phyloP scores from a whole-genome alignment of 2,113 vertebrate genomes.

The Butorides virescens region DNA sequence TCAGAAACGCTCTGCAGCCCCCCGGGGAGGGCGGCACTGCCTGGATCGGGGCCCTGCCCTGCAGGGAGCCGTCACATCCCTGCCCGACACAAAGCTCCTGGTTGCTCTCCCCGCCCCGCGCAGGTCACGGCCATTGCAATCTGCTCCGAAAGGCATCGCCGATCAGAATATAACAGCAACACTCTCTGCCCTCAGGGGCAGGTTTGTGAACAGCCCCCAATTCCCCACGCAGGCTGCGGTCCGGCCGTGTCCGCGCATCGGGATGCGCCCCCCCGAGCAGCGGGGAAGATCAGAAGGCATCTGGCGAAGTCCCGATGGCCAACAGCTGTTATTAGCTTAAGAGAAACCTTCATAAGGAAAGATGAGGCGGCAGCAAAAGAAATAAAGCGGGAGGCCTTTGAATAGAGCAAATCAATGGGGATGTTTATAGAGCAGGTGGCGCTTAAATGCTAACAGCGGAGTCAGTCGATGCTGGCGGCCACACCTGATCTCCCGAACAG shows the following conservation, averaged over 20 bases:
- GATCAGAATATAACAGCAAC: background rate
- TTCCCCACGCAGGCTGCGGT: accelerated
- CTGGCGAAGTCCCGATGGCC: background rate
- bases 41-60: background rate
- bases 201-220: background rate
- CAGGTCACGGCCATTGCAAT: accelerated
- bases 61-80: background rate
- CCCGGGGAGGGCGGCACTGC: accelerated
- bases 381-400: background rate
- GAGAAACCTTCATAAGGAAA: background rate
- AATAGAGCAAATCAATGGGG: background rate
- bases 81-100: background rate
- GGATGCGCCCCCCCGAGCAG: accelerated
- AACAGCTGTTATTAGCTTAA: background rate
- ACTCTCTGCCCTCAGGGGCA: background rate
- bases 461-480: background rate
- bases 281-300: background rate
- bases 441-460: background rate
- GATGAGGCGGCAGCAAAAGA: background rate
- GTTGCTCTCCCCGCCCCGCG: background rate
- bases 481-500: background rate
- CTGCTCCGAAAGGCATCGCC: background rate
- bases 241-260: accelerated
- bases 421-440: conserved; percentile 9
- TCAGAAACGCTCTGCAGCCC: background rate